phyloP scores from a whole-genome alignment of 1,140 invertebrate species.

The Ceratitis capitata region DNA sequence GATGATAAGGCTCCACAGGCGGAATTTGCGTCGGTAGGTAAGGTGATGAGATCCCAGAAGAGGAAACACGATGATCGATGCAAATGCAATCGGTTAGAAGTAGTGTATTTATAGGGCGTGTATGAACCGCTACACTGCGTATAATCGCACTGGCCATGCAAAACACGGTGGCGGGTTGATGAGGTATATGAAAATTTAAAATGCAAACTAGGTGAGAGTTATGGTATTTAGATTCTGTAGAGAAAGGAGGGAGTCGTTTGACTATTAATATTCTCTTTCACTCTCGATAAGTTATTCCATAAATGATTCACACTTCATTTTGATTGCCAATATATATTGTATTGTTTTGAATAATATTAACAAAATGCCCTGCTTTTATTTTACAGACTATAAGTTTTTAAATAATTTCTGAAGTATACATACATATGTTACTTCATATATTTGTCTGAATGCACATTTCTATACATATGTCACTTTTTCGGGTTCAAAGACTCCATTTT shows the following conservation, averaged over 20 bases:
- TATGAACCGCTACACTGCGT: slow-evolving; percentile 32
- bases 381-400: background rate
- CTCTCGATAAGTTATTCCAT: background rate
- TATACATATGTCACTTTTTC: background rate
- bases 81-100: background rate
- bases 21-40: background rate
- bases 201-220: background rate
- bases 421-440: background rate
- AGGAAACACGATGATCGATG: background rate
- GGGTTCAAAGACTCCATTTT: too few relatives aligned
- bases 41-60: background rate
- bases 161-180: background rate
- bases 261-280: background rate
- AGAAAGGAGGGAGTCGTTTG: too few relatives aligned
- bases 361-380: background rate
- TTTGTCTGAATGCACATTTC: background rate
- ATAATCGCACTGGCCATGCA: slow-evolving; percentile 43
- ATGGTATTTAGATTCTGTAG: too few relatives aligned
- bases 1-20: background rate
- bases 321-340: background rate
- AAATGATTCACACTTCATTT: slow-evolving; percentile 14
- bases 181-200: background rate
- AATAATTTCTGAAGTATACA: background rate
- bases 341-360: background rate
- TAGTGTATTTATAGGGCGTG: background rate